A percentile compares a stretch with the other conserved stretches of the same genome.
phyloP scores from a whole-genome alignment of 2,797 vertebrate species.

The Pangasius sanitwongsei region DNA sequence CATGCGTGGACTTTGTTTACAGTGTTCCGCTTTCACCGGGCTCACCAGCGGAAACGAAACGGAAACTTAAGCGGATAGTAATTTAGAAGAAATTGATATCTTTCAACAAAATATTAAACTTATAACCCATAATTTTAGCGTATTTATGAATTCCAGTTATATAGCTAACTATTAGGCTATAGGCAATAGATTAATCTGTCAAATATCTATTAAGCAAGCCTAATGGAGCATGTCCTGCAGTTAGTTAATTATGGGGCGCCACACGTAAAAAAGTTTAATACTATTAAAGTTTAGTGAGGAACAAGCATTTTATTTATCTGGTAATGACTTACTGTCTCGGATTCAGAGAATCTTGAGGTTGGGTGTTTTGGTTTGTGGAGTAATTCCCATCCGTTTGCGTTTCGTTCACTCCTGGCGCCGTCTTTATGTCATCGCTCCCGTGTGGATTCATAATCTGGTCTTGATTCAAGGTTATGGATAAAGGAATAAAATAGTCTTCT shows the following conservation, averaged over 20 bases:
- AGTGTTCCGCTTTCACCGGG: no score
- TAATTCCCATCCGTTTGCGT: neutral
- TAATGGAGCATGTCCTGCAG: neutral
- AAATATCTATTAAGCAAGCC: neutral
- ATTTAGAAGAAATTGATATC: neutral
- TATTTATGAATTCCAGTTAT: neutral
- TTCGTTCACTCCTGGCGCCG: neutral
- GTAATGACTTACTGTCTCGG: conserved; percentile 32
- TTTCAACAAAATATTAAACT: neutral
- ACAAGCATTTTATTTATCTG: neutral
- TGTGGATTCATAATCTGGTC: conserved; percentile 31
- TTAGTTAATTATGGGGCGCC: neutral
- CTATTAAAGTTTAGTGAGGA: neutral
- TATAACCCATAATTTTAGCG: neutral
- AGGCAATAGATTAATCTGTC: neutral
- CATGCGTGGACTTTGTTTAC: conserved; percentile 35
- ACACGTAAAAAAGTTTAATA: neutral
- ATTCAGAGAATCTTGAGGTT: neutral
- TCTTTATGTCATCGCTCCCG: neutral
- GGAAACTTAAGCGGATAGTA: conserved; percentile 7
- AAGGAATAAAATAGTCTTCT: neutral
- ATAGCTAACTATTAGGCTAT: neutral
- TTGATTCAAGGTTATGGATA: neutral
- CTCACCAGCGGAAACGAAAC: conserved; percentile 38
- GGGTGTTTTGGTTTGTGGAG: conserved; percentile 9